Evolutionary conservation across 2,113 vertebrate species (phyloP).

Genomic region (Emydocephalus ijimae): DNA sequence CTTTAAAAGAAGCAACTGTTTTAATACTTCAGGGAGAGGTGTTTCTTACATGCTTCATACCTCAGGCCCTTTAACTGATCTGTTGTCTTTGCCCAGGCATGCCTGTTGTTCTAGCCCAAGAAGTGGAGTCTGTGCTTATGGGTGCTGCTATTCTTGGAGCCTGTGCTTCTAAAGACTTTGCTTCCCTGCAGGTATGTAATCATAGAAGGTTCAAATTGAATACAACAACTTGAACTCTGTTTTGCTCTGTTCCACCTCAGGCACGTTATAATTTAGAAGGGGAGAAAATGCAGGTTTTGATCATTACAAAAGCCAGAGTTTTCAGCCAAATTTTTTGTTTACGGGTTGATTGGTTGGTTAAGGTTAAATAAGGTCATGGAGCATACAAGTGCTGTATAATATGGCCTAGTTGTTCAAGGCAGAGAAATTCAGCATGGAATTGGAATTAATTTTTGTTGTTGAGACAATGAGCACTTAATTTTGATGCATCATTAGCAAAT

Average conservation of each 20-base stretch:
- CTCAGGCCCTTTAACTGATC: conserved; percentile 45
- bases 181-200: conserved; percentile 81
- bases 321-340: conserved; percentile 37
- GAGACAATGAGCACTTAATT: not conserved
- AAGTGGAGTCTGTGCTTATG: conserved; percentile 89
- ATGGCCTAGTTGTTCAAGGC: not conserved
- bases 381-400: not conserved
- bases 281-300: conserved; percentile 39
- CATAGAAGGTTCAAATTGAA: conserved; percentile 1
- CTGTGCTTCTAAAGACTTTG: conserved; percentile 86
- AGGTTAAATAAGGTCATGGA: not conserved
- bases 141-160: conserved; percentile 91
- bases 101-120: conserved; percentile 85
- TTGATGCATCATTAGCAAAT: not conserved
- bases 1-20: not conserved
- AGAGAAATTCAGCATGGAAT: not conserved
- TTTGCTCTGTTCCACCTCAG: conserved; percentile 36
- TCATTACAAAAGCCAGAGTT: conserved; percentile 27
- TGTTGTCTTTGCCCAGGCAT: conserved; percentile 73
- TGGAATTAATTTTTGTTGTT: not conserved
- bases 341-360: not conserved
- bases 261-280: conserved; percentile 45
- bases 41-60: not conserved
- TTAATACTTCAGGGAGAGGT: not conserved
- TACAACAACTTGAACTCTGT: conserved; percentile 1